Base-by-base conservation (phyloP, 2,888 invertebrate genomes). In the Eupithecia centaureata region DNA sequence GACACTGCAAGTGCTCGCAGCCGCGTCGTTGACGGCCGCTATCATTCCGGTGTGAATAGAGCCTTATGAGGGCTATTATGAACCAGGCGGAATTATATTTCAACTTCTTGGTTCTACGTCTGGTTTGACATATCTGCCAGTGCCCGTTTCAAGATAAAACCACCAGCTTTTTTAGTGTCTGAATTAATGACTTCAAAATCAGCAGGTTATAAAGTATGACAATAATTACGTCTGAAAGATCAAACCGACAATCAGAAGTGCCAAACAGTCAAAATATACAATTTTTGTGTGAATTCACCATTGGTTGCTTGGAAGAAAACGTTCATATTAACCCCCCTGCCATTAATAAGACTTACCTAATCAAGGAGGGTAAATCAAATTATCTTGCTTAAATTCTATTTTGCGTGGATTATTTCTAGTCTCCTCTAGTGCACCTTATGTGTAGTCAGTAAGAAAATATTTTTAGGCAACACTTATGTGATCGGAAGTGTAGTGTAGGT, bases 401-500 rank as follows among this genome's bases (percentile, higher is more conserved):
- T 22, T 0, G 22, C 47, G 47, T 22, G 47, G 10, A 47, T 22
- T 22, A 22, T 47, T 47, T 22, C 47, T 18, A 35, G 35, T 35
- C 13, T 3, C 13, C 2, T 35, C 35, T 35, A 18, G 42, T 42
- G 42, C 18, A 42, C n/a, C 42, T 42, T 18, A 42, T 18, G 42
- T 18, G 42, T 10, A 7, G 7, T 52, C 1, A 54, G 27, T 56
- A 30, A 30, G 15, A 56, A 56, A 28, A 28, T 28, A 56, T 28
- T 28, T n/a, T 30, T 30, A n/a, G 28, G 7, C 4, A 52, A 30
- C 28, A n/a, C 54, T 56, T n/a, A 28, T 27, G 27, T 52, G 27
- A 70, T 76, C 72, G 71, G 81, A 87, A 83, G 79, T 83, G 76
- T 32, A n/a, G 42, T 18, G 3, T 5, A 5, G 7, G 35, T 57